Percentiles rank a stretch among this genome's conserved stretches.
Conservation (phyloP, 2,797 vertebrate genomes). For the Amblyraja radiata region DNA sequence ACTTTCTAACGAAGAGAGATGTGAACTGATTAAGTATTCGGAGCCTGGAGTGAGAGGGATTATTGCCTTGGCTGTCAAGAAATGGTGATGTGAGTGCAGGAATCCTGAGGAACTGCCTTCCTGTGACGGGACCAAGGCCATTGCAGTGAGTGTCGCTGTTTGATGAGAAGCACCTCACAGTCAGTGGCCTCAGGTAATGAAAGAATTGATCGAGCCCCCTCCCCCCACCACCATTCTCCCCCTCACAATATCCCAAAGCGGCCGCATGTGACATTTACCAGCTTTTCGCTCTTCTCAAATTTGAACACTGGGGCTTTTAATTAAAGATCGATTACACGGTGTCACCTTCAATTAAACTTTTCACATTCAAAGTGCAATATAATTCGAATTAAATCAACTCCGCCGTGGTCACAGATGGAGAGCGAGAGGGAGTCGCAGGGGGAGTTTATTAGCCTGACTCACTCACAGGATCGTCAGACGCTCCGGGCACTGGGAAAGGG, state of each 20-base stretch:
- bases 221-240: too few relatives aligned
- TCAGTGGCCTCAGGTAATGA: too few relatives aligned
- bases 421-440: background rate
- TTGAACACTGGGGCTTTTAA: slow-evolving; percentile 30
- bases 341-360: slow-evolving; percentile 37
- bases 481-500: background rate
- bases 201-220: background rate
- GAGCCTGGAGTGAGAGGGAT: background rate
- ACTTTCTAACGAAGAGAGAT: background rate
- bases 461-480: background rate
- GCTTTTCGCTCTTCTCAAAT: slow-evolving; percentile 22
- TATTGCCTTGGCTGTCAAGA: background rate
- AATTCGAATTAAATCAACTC: slow-evolving; percentile 20
- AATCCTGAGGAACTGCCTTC: background rate
- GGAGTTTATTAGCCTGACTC: slow-evolving; percentile 23
- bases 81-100: too few relatives aligned
- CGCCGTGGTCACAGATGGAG: slow-evolving; percentile 22
- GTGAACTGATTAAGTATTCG: too few relatives aligned
- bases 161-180: background rate
- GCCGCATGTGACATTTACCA: slow-evolving; percentile 22
- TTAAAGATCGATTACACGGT: slow-evolving; percentile 36
- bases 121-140: background rate
- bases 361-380: slow-evolving; percentile 34
- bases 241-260: background rate
- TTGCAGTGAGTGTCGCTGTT: background rate